Base-by-base conservation (phyloP, 2,113 vertebrate genomes). In the Amazona vittata region DNA sequence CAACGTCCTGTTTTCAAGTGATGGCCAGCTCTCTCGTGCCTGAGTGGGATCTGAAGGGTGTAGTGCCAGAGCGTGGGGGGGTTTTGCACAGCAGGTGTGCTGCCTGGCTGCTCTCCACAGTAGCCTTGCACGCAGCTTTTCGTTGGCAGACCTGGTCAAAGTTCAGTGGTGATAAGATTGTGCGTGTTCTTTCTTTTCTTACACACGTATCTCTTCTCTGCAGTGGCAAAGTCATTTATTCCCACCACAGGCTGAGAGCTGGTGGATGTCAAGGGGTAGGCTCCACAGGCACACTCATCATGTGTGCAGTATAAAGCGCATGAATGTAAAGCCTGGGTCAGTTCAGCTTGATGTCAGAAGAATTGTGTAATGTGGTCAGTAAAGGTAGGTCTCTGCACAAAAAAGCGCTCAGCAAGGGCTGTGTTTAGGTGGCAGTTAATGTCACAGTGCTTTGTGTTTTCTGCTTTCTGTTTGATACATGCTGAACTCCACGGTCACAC, bases 61-160 rank as follows among this genome's bases (percentile, higher is more conserved):
- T 37, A 10, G 68, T 37, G 83, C 70, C 83, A 28, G 47, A 1
- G 37, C 1, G 2, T 13, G 62, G 39, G 80, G 83, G 53, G 6
- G 35, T 26, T 92, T 55, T 90, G 87, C 73, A 63, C 83, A 90
- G 90, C 95, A 92, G 90, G 83, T 92, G 87, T 87, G 81, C 64
- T 92, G 52, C 83, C 82, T 92, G 90, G 63, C 89, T 63, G 1
- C 55, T 76, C 71, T 93, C 91, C 90, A 67, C 0, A 0, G 31
- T 82, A 71, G 94, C 95, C 86, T 96, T 92, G 95, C 5, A 7
- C 78, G 49, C 80, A 65, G 86, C 74, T 74, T 89, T 71, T 82
- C 39, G 46, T 80, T 47, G 70, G 93, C 83, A 92, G 83, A 73
- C 76, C 91, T 52, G 93, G 93, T 82, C 96, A 94, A 92, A 97